A percentile compares a stretch with the other conserved stretches of the same genome.
phyloP scores from a whole-genome alignment of 2,113 vertebrate species.

The Hyaena hyaena region DNA sequence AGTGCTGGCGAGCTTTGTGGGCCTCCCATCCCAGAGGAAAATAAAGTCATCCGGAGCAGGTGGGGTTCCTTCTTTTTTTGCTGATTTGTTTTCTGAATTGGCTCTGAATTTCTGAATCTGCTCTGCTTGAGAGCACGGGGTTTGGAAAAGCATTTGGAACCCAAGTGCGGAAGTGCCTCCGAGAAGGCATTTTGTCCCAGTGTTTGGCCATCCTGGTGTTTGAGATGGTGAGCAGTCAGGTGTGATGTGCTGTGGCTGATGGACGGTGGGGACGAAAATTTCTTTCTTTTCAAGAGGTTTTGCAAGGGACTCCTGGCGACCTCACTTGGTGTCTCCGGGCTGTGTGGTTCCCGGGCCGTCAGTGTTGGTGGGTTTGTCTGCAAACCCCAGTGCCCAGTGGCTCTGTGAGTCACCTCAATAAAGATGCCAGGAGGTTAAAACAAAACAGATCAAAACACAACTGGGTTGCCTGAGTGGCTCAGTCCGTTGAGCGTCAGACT shows the following conservation, averaged over 20 bases:
- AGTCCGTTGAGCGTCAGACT: too few relatives aligned
- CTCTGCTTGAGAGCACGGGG: accelerated
- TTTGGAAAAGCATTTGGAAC: background rate
- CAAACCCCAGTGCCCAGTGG: background rate
- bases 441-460: background rate
- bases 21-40: background rate
- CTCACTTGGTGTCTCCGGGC: background rate
- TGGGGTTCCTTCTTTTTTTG: too few relatives aligned
- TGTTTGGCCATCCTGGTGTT: background rate
- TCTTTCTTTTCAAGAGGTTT: background rate
- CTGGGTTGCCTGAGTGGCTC: too few relatives aligned
- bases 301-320: accelerated
- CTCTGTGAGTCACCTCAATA: background rate
- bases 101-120: background rate
- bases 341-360: background rate
- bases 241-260: background rate
- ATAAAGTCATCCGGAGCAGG: background rate
- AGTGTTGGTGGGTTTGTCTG: background rate
- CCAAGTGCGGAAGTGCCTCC: accelerated
- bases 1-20: accelerated
- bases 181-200: background rate
- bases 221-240: background rate
- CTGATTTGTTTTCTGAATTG: background rate
- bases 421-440: background rate
- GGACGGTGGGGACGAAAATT: accelerated